Conservation (phyloP, 2,113 vertebrate species). For the Percina caprodes region DNA sequence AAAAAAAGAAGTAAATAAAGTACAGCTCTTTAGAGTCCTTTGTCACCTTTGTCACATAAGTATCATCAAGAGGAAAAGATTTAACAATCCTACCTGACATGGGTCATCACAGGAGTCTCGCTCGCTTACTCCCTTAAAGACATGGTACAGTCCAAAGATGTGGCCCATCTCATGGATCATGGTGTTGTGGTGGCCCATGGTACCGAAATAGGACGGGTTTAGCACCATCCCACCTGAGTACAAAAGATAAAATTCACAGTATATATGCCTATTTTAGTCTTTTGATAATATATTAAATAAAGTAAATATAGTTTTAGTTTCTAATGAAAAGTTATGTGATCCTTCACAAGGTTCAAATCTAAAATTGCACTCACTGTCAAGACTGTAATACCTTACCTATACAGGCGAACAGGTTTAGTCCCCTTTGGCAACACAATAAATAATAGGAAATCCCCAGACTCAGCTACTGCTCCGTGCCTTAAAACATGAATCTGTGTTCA, state of each 20-base stretch:
- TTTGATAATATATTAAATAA: too few relatives aligned
- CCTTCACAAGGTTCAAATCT: background rate
- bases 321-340: background rate
- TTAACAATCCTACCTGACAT: slow-evolving; percentile 84
- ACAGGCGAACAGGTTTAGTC: background rate
- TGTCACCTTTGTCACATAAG: background rate
- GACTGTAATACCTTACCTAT: background rate
- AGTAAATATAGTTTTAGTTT: background rate
- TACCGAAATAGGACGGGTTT: slow-evolving; percentile 94
- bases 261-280: too few relatives aligned
- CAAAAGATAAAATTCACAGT: background rate
- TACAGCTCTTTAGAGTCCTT: background rate
- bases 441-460: too few relatives aligned
- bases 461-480: too few relatives aligned
- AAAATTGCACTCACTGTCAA: background rate
- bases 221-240: slow-evolving; percentile 93
- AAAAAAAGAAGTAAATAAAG: background rate
- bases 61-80: background rate
- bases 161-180: slow-evolving; percentile 99
- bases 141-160: slow-evolving; percentile 95
- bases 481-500: background rate
- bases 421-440: background rate
- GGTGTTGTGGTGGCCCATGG: slow-evolving; percentile 90
- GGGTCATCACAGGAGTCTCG: slow-evolving; percentile 96
- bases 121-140: slow-evolving; percentile 98